Evolutionary conservation across 2,113 vertebrate species (phyloP), one percentile per base, ranked within the genome.

Genomic region (Aegithalos caudatus): DNA sequence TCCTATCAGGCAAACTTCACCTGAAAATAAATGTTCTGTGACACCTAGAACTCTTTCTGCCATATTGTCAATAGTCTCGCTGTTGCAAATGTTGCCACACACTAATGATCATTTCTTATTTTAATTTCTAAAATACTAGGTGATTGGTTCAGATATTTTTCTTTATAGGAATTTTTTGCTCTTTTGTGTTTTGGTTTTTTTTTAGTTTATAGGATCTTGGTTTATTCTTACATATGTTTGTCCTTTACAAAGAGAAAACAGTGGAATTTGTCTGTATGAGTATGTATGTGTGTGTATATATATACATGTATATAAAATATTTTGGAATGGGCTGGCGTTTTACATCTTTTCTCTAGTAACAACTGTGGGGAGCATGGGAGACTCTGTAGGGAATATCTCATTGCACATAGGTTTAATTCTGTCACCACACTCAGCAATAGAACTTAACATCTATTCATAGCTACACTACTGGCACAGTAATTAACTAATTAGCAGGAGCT

Each of bases 401-500:
- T 66, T 66, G 66, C 37, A 73, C 0, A 1, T 86, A 66, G 35
- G 44, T 83, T 92, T 88, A 69, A 80, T 81, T 88, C 88, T 94
- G 47, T 88, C 82, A 84, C 21, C 10, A 3, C 73, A 53, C 37
- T 73, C 23, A 73, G 74, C 66, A 82, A 80, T 11, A 72, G 61
- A 69, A 82, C 73, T 67, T 72, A 62, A 60, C 42, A 18, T 45
- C 85, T 92, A 90, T 88, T 94, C 67, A 95, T 91, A 90, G 81
- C 20, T 90, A 54, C 51, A n/a, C 35, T 42, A 70, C 64, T 60
- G 67, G 72, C 82, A 65, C 47, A 71, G 33, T 88, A 94, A 95
- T 96, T 94, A 93, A 81, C 37, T 90, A 94, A 96, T 96, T 97
- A 95, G 86, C 44, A 67, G 35, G 15, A 27, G 81, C 80, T 92